Conservation (phyloP, 2,113 vertebrate genomes). For the Scomber colias region DNA sequence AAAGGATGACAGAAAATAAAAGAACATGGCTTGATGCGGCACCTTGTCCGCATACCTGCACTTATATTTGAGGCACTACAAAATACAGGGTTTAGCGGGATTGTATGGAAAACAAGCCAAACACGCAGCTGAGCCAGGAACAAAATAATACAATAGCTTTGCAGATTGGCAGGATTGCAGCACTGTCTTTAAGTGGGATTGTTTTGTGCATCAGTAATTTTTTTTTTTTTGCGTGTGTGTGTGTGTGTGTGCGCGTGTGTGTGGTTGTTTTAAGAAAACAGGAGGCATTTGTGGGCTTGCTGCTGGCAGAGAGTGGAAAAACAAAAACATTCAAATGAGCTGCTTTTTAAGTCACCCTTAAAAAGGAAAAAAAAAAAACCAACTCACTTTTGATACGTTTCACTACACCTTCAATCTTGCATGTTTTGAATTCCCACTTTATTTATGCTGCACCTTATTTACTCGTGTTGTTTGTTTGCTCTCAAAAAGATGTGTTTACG, state of each 20-base stretch:
- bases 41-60: slow-evolving; percentile 23
- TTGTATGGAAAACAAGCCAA: slow-evolving; percentile 23
- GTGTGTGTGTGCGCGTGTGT: slow-evolving; percentile 10
- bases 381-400: slow-evolving; percentile 49
- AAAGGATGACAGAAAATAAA: slow-evolving; percentile 43
- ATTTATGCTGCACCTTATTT: slow-evolving; percentile 50
- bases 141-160: slow-evolving; percentile 46
- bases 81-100: slow-evolving; percentile 33
- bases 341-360: slow-evolving; percentile 51
- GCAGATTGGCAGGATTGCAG: slow-evolving; percentile 55
- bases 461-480: slow-evolving; percentile 47
- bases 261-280: slow-evolving; percentile 56
- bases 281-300: slow-evolving; percentile 25
- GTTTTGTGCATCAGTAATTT: slow-evolving; percentile 51
- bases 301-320: slow-evolving; percentile 31
- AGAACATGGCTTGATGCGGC: slow-evolving; percentile 19
- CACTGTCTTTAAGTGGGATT: slow-evolving; percentile 51
- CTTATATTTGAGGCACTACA: not conserved
- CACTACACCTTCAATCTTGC: slow-evolving; percentile 27
- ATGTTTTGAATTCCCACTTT: slow-evolving; percentile 32
- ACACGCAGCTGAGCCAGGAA: slow-evolving; percentile 15
- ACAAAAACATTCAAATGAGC: slow-evolving; percentile 50
- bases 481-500: slow-evolving; percentile 38
- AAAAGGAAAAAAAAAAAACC: slow-evolving; percentile 4
- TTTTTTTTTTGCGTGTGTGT: slow-evolving; percentile 14